Conservation (phyloP, 1,140 invertebrate genomes). For the Olivierus martensii region DNA sequence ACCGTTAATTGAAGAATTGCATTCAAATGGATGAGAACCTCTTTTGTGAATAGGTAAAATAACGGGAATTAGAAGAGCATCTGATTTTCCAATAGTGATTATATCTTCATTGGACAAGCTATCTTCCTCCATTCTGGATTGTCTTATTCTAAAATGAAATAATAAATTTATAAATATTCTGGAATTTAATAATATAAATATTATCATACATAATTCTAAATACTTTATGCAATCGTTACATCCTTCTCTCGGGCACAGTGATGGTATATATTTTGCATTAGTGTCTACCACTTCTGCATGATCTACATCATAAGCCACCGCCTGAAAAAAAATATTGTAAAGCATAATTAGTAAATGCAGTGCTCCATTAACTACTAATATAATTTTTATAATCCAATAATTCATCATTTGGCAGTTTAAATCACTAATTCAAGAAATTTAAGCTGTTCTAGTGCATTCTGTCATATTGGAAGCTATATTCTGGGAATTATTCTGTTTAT, state of each 20-base stretch:
- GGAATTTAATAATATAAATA: no score
- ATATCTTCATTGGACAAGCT: neutral
- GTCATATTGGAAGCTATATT: no score
- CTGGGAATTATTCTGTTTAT: no score
- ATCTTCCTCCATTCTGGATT: slow-evolving; percentile 10
- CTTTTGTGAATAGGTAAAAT: slow-evolving; percentile 25
- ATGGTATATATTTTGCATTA: slow-evolving; percentile 8
- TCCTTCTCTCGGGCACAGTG: slow-evolving; percentile 7
- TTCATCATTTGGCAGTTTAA: no score
- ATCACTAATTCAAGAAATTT: no score
- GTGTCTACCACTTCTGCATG: slow-evolving; percentile 12
- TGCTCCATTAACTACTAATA: no score
- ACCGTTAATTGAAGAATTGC: slow-evolving; percentile 15
- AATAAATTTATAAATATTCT: neutral
- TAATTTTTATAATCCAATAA: no score
- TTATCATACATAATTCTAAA: no score
- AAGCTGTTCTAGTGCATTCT: no score
- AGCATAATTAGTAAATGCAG: no score
- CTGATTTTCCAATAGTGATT: neutral
- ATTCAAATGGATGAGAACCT: slow-evolving; percentile 19
- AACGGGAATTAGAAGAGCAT: slow-evolving; percentile 22
- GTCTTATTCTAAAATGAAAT: slow-evolving; percentile 4
- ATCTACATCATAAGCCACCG: slow-evolving; percentile 8
- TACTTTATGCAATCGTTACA: slow-evolving; percentile 16
- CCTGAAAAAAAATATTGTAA: neutral